Percentiles rank a stretch among this genome's conserved stretches.
Evolutionary conservation across 2,113 vertebrate species (phyloP).

Genomic region (Uria lomvia): DNA sequence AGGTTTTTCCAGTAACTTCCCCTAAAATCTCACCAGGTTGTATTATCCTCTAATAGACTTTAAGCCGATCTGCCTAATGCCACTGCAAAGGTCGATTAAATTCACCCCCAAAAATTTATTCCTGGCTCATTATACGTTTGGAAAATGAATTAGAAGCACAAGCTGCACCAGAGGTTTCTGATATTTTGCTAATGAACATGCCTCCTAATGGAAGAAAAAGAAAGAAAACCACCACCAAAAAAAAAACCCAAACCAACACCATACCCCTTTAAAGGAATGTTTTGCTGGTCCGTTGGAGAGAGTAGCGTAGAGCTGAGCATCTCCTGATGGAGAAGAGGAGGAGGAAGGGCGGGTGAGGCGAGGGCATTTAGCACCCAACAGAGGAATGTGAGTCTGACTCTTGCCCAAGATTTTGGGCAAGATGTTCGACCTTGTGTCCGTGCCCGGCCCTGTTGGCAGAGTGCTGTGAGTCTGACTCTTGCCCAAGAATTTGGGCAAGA

Average conservation of each 20-base stretch:
- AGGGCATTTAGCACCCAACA: background rate
- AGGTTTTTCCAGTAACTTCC: slow-evolving; percentile 67
- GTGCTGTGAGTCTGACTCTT: background rate
- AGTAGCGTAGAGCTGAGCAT: background rate
- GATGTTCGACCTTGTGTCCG: background rate
- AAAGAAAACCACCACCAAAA: background rate
- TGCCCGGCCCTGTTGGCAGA: background rate
- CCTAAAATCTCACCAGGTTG: slow-evolving; percentile 74
- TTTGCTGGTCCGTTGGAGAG: background rate
- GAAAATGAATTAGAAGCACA: slow-evolving; percentile 80
- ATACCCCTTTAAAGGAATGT: background rate
- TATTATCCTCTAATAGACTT: slow-evolving; percentile 76
- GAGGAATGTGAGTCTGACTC: background rate
- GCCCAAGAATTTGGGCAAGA: background rate
- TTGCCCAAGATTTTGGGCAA: background rate
- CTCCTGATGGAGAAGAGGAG: background rate
- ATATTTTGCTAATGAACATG: slow-evolving; percentile 78
- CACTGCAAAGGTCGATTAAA: slow-evolving; percentile 83
- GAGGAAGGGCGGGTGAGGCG: background rate
- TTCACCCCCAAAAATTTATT: slow-evolving; percentile 83
- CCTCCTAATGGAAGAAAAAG: slow-evolving; percentile 51
- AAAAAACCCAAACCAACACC: background rate
- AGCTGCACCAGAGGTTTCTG: slow-evolving; percentile 78
- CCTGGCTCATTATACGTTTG: slow-evolving; percentile 80
- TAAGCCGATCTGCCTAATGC: slow-evolving; percentile 79